These are phyloP conservation scores for Adineta ricciae DNA, from an alignment of 2,888 invertebrate genomes.

Conservation along the genomic window DNA sequence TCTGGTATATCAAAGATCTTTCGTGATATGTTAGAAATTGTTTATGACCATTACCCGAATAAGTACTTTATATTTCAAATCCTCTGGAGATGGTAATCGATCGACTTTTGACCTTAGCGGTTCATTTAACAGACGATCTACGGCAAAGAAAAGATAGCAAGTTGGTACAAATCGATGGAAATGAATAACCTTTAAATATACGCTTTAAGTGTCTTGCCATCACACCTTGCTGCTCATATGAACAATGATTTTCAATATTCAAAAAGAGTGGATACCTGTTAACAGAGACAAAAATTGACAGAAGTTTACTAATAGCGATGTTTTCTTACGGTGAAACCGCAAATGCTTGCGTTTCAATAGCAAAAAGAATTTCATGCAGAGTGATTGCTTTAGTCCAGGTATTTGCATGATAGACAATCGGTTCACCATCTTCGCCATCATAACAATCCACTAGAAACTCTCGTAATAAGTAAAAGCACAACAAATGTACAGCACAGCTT, in stretches of 20 bases:
- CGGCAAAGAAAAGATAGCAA: not conserved
- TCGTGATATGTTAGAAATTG: too few relatives aligned
- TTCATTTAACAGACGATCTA: slow-evolving; percentile 40
- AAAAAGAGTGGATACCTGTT: slow-evolving; percentile 46
- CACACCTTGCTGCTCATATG: slow-evolving; percentile 45
- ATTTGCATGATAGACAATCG: not conserved
- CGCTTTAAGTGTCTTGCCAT: slow-evolving; percentile 48
- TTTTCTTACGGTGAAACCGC: not conserved
- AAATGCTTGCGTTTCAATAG: not conserved
- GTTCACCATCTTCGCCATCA: not conserved
- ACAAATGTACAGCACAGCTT: too few relatives aligned
- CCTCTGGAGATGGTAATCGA: slow-evolving; percentile 70
- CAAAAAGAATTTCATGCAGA: not conserved
- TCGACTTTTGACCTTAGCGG: slow-evolving; percentile 63
- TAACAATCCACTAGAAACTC: not conserved
- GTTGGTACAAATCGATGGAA: too few relatives aligned
- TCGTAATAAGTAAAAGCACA: too few relatives aligned
- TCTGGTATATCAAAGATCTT: not conserved
- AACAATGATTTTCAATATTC: slow-evolving; percentile 50
- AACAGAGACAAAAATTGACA: slow-evolving; percentile 12
- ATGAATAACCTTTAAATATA: slow-evolving; percentile 53
- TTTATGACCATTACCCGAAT: slow-evolving; percentile 44
- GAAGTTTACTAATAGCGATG: too few relatives aligned
- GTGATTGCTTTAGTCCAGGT: not conserved
- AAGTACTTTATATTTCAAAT: slow-evolving; percentile 58